Base-by-base conservation (phyloP, 2,797 vertebrate species). In the Amblyopsis hoosieri region DNA sequence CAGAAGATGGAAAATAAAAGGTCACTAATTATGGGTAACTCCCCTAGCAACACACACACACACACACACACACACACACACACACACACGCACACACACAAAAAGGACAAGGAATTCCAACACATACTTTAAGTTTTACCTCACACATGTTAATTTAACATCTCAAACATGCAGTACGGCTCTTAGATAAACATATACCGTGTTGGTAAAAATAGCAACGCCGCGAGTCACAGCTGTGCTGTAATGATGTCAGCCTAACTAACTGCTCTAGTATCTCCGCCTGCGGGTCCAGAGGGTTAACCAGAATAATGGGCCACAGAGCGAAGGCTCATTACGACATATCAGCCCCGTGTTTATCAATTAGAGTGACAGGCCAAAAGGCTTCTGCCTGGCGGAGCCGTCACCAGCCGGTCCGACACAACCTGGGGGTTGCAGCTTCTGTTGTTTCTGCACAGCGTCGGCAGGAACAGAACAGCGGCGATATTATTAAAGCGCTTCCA, bases 401-500 rank as follows among this genome's bases (percentile, higher is more conserved):
- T 83, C 83, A 78, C 62, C 73, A 19, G 4, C 6, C 53, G 45
- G 3, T 12, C 62, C 77, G 80, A 88, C 77, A 78, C 83, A 85
- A 54, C 71, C 50, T 64, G 15, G 71, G 72, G 65, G 73, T 72
- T 81, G 67, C 2, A 42, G 76, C 69, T 84, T 82, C 78, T 67
- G 70, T 47, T 14, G 61, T 23, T 23, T 13, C 53, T 37, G 68
- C 68, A 79, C 79, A 81, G 73, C 60, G 66, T 62, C 70, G 70
- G 69, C 75, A 68, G 76, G 81, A 85, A 82, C 62, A 71, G 81
- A 88, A 66, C 75, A 72, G 86, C 64, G 64, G 75, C 75, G 81
- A 83, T 86, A 75, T 90, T 91, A 90, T 91, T 89, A 92, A 92
- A 89, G 79, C 49, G 51, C 76, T 90, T 23, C 88, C 81, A 92